A percentile compares a stretch with the other conserved stretches of the same genome.
phyloP scores from a whole-genome alignment of 2,888 invertebrate genomes.

The Eupithecia subumbrata region DNA sequence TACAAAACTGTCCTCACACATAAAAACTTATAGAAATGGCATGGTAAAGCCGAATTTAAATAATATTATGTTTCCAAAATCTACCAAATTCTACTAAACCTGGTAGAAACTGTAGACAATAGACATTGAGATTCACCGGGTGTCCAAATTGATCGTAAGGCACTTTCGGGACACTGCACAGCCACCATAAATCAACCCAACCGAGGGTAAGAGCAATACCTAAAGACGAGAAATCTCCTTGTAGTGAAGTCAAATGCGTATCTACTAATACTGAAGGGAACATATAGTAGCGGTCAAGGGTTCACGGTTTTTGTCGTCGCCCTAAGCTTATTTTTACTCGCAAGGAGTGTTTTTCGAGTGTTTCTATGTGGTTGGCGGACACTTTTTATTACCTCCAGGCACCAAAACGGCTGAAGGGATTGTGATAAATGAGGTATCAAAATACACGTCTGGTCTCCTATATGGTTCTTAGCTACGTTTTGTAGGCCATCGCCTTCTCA shows the following conservation, averaged over 20 bases:
- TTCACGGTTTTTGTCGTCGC: background rate
- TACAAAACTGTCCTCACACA: background rate
- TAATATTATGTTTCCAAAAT: background rate
- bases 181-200: constrained; percentile 20
- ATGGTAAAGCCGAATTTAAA: background rate
- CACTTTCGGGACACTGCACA: constrained; percentile 23
- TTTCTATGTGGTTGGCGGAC: background rate
- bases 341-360: background rate
- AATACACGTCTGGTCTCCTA: no score
- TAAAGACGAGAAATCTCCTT: background rate
- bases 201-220: background rate
- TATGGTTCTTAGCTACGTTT: no score
- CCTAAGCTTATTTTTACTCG: no score
- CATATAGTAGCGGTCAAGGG: background rate
- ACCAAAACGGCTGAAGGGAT: no score
- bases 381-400: no score
- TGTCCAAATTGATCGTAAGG: constrained; percentile 11
- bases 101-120: background rate
- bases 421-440: no score
- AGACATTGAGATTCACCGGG: background rate
- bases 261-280: background rate
- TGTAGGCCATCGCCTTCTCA: no score
- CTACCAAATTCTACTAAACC: constrained; percentile 6
- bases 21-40: background rate
- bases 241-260: background rate